Conservation (phyloP, 92 coral and sea anemone species). For the Hydrozoanthus gracilis region DNA sequence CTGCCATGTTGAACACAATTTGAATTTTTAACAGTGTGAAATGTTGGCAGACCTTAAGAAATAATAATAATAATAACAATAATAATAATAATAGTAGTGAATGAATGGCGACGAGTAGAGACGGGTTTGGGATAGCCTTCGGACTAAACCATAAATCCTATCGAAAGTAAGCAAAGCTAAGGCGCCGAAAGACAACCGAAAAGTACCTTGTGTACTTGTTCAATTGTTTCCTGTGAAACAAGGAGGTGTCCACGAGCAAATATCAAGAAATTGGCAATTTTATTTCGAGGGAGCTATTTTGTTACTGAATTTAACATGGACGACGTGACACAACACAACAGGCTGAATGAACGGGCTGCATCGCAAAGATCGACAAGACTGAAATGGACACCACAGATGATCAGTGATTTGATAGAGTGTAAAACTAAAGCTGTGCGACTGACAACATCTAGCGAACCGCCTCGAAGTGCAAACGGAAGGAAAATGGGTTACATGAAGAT, state of each 20-base stretch:
- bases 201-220: constrained; percentile 31
- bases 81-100: constrained; percentile 29
- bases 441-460: neutral
- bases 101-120: neutral
- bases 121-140: neutral
- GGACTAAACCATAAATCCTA: constrained; percentile 16
- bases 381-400: constrained; percentile 13
- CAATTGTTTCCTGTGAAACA: constrained; percentile 10
- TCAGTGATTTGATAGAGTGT: constrained; percentile 8
- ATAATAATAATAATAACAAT: constrained; percentile 30
- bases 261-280: constrained; percentile 8
- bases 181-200: constrained; percentile 16
- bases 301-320: constrained; percentile 9
- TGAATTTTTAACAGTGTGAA: no score
- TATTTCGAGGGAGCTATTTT: neutral
- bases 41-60: no score
- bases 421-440: constrained; percentile 7
- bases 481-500: no score
- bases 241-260: constrained; percentile 16
- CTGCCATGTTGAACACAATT: no score
- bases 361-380: constrained; percentile 10
- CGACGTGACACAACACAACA: neutral
- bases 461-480: neutral
- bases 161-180: constrained; percentile 33
- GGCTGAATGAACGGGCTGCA: constrained; percentile 1